Percentiles rank a stretch among this genome's conserved stretches.
These are phyloP conservation scores for Pollenia angustigena DNA, from an alignment of 2,888 invertebrate species.

Conservation along the genomic window DNA sequence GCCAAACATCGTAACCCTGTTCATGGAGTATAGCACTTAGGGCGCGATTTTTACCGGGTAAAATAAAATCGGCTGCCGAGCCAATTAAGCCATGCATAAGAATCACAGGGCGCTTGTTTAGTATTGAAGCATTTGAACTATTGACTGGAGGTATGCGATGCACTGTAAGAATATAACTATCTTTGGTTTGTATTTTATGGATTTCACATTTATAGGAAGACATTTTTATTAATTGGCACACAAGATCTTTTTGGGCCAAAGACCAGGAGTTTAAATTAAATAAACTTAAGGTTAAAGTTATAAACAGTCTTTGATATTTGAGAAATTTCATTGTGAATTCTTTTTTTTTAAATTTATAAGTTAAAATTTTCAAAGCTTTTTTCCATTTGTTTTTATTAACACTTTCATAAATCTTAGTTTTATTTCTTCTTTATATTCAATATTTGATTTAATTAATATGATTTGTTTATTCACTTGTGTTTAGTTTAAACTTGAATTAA, in stretches of 20 bases:
- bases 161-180: conserved; percentile 80
- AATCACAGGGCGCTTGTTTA: conserved; percentile 74
- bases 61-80: conserved; percentile 80
- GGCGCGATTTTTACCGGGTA: conserved; percentile 77
- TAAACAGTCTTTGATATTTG: neutral
- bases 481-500: conserved; percentile 29
- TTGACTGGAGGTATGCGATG: conserved; percentile 79
- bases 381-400: neutral
- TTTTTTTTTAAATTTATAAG: neutral
- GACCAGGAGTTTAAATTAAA: neutral
- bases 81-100: conserved; percentile 82
- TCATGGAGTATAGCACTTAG: conserved; percentile 79
- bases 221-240: conserved; percentile 78
- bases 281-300: neutral
- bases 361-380: neutral
- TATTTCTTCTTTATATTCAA: neutral
- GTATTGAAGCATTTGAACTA: neutral
- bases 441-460: neutral
- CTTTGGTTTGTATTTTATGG: conserved; percentile 79
- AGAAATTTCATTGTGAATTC: neutral
- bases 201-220: conserved; percentile 78
- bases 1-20: conserved; percentile 82
- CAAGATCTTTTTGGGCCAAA: conserved; percentile 74
- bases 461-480: conserved; percentile 5
- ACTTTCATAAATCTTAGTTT: conserved; percentile 3